Conservation (phyloP, 2,888 invertebrate genomes). For the Unio delphinus region DNA sequence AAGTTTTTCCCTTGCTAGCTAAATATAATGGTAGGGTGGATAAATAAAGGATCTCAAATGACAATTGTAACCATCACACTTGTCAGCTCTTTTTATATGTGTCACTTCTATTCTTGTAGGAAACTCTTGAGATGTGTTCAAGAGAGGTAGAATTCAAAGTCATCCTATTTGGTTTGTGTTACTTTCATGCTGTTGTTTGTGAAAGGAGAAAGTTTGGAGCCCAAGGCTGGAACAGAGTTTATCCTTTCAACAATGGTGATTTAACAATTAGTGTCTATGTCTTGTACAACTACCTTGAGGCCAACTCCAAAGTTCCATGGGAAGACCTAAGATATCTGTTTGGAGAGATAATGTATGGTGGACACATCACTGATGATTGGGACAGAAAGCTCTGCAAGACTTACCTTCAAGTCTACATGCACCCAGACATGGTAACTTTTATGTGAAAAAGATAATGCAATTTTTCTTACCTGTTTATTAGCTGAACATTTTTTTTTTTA, state of each 20-base stretch:
- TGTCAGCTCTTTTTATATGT: too few species aligned
- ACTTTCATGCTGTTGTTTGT: slow-evolving; percentile 96
- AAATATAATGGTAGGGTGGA: too few species aligned
- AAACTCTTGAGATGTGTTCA: slow-evolving; percentile 93
- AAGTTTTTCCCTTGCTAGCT: too few species aligned
- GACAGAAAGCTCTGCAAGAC: slow-evolving; percentile 87
- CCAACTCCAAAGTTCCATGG: slow-evolving; percentile 90
- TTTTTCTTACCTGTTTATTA: too few species aligned
- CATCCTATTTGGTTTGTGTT: slow-evolving; percentile 88
- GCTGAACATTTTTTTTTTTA: too few species aligned
- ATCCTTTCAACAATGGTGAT: slow-evolving; percentile 95
- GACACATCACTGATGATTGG: slow-evolving; percentile 98
- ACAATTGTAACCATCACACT: too few species aligned
- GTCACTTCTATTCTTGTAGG: slow-evolving; percentile 68
- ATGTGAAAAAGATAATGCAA: too few species aligned
- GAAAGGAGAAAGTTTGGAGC: slow-evolving; percentile 95
- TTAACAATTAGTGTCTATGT: slow-evolving; percentile 95
- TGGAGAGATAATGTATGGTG: slow-evolving; percentile 98
- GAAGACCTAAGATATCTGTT: slow-evolving; percentile 95
- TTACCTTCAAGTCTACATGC: slow-evolving; percentile 89
- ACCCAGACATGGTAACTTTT: slow-evolving; percentile 83
- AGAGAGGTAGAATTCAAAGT: slow-evolving; percentile 97
- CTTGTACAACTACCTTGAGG: slow-evolving; percentile 93
- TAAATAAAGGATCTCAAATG: too few species aligned
- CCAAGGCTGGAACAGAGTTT: slow-evolving; percentile 83